These are phyloP conservation scores for Scomber japonicus DNA, from an alignment of 2,113 vertebrate species.

Conservation along the genomic window DNA sequence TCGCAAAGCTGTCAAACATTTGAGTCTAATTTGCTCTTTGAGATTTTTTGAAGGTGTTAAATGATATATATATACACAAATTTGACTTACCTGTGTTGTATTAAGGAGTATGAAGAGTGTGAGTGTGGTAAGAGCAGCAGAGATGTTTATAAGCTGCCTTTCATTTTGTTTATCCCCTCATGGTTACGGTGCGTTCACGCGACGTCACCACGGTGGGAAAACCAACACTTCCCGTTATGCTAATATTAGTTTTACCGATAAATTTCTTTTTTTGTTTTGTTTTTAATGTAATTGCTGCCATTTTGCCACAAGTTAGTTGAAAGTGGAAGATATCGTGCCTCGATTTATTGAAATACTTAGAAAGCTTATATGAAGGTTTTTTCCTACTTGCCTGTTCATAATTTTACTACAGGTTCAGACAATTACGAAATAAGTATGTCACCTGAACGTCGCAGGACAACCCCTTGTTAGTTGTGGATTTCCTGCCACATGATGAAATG, in stretches of 20 bases:
- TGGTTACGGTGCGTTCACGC: background rate
- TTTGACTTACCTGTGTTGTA: constrained; percentile 5
- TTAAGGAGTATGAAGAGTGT: fast-evolving
- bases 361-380: background rate
- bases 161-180: background rate
- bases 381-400: background rate
- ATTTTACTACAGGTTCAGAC: fast-evolving
- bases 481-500: background rate
- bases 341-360: background rate
- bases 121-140: background rate
- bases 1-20: background rate
- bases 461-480: background rate
- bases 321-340: too few species aligned
- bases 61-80: background rate
- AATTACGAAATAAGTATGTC: background rate
- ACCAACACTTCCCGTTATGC: too few species aligned
- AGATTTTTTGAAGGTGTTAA: background rate
- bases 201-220: fast-evolving
- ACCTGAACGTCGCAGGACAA: background rate
- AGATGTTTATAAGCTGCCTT: background rate
- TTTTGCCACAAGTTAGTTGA: background rate
- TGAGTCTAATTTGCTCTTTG: too few species aligned
- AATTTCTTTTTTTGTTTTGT: too few species aligned
- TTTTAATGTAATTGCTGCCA: background rate
- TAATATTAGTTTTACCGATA: too few species aligned